Conservation (phyloP, 2,888 invertebrate species). For the Caenorhabditis sp. region DNA sequence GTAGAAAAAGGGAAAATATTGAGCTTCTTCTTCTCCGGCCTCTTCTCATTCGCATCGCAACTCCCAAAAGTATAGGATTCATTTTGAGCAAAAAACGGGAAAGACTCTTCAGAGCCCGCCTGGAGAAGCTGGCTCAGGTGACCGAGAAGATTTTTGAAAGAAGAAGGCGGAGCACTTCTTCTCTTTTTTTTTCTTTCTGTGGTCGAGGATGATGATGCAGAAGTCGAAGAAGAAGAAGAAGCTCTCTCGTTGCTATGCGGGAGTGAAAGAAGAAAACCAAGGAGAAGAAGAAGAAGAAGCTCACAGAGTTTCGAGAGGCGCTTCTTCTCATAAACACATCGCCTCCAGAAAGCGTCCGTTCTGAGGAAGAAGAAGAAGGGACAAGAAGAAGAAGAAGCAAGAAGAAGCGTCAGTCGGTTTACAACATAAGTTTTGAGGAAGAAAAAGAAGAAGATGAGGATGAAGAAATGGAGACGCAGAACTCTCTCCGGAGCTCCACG, state of each 20-base stretch:
- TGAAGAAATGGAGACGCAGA: constrained; percentile 39
- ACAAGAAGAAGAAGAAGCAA: constrained; percentile 38
- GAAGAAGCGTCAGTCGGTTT: constrained; percentile 61
- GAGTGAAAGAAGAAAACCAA: constrained; percentile 12
- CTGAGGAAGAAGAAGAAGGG: constrained; percentile 19
- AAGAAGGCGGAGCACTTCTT: constrained; percentile 39
- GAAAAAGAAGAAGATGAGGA: constrained; percentile 27
- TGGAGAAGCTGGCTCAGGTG: constrained; percentile 32
- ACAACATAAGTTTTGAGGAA: constrained; percentile 43
- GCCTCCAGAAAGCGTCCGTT: constrained; percentile 62
- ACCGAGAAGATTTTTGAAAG: constrained; percentile 24
- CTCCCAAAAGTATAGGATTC: constrained; percentile 25
- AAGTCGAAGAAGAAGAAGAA: constrained; percentile 51
- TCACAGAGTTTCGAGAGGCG: neutral
- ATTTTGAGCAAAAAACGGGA: neutral
- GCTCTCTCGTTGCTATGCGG: constrained; percentile 60
- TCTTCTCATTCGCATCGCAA: neutral
- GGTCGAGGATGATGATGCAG: constrained; percentile 7
- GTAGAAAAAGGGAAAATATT: neutral
- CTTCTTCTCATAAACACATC: constrained; percentile 58
- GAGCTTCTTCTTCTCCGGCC: neutral
- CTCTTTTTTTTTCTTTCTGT: constrained; percentile 7
- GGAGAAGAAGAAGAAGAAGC: constrained; percentile 32
- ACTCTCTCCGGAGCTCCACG: constrained; percentile 13
- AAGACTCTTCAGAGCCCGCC: neutral